Evolutionary conservation across 1,140 invertebrate genomes (phyloP).

Genomic region (Drosophila elegans): DNA sequence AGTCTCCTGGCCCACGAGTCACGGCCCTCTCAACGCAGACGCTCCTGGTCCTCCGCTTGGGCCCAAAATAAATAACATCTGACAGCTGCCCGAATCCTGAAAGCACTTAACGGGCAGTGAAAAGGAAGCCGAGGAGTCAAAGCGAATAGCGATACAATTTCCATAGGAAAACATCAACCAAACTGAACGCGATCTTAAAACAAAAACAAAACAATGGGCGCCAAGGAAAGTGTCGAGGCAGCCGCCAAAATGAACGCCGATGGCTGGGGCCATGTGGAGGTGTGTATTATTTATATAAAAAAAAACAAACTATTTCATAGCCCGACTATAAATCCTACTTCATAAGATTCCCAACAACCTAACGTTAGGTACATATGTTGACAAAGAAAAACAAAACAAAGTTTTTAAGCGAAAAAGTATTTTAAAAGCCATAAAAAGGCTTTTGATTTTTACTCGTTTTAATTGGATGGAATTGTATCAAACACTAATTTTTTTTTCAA

Average conservation of each 20-base stretch:
- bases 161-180: slow-evolving; percentile 43
- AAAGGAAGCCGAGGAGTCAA: slow-evolving; percentile 30
- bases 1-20: slow-evolving; percentile 48
- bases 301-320: not conserved
- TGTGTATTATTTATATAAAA: slow-evolving; percentile 84
- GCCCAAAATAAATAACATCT: slow-evolving; percentile 83
- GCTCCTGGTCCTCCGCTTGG: slow-evolving; percentile 55
- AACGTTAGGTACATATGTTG: not conserved
- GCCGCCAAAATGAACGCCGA: slow-evolving; percentile 89
- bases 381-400: slow-evolving; percentile 1
- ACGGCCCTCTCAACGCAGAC: slow-evolving; percentile 57
- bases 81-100: slow-evolving; percentile 71
- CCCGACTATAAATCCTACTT: not conserved
- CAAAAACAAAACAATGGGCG: slow-evolving; percentile 86
- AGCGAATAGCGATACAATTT: slow-evolving; percentile 56
- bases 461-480: no score
- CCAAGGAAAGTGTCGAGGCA: slow-evolving; percentile 90
- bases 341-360: not conserved
- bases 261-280: slow-evolving; percentile 91
- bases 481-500: no score
- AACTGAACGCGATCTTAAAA: slow-evolving; percentile 51
- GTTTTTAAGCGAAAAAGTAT: not conserved
- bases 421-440: not conserved
- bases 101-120: slow-evolving; percentile 29
- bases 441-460: not conserved